A percentile compares a stretch with the other conserved stretches of the same genome.
phyloP scores from a whole-genome alignment of 2,113 vertebrate species.

The Ceratotherium simum region DNA sequence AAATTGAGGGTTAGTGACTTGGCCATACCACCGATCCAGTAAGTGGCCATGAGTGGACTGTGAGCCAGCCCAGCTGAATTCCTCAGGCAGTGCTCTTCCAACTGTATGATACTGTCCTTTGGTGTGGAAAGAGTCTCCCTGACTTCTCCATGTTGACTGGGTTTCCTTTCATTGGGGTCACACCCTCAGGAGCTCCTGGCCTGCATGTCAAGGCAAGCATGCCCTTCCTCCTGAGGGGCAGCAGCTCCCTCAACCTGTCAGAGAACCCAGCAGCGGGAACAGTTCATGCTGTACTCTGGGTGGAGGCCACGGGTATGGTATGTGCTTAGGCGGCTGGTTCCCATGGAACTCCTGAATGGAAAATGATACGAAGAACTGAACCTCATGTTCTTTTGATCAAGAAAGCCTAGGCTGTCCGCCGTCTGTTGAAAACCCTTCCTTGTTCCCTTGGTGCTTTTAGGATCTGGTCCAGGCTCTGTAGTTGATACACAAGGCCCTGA shows the following conservation, averaged over 20 bases:
- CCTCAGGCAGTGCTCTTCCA: background rate
- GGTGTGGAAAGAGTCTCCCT: background rate
- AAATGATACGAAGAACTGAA: background rate
- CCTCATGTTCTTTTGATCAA: background rate
- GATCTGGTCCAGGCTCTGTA: background rate
- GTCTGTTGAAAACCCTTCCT: background rate
- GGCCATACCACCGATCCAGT: accelerated
- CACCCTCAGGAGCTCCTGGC: background rate
- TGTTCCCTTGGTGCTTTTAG: background rate
- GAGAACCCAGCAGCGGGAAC: background rate
- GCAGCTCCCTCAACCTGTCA: background rate
- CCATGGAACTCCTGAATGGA: background rate
- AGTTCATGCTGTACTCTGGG: background rate
- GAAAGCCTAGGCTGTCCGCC: background rate
- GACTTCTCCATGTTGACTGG: background rate
- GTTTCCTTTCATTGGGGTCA: background rate
- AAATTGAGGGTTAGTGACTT: background rate
- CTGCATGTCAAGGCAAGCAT: background rate
- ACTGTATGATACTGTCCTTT: no score
- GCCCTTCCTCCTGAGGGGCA: background rate
- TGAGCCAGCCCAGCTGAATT: no score
- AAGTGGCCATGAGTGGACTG: accelerated
- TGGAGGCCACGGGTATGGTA: background rate
- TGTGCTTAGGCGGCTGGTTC: background rate
- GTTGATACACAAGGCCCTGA: background rate